phyloP scores from a whole-genome alignment of 2,797 vertebrate species.

The Cynodonichthys magdalenae region DNA sequence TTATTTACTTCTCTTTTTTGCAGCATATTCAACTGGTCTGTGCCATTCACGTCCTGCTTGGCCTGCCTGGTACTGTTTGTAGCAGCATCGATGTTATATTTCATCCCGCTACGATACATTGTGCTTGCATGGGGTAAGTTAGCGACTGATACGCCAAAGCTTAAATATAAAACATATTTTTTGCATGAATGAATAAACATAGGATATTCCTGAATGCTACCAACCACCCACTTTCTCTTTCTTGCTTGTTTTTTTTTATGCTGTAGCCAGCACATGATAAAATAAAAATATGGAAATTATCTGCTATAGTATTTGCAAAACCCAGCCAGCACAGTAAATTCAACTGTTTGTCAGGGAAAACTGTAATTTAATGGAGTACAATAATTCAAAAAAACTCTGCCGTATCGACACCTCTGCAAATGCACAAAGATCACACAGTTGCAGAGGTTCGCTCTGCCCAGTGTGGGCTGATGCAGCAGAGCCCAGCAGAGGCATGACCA shows the following conservation, averaged over 20 bases:
- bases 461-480: constrained; percentile 72
- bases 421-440: constrained; percentile 75
- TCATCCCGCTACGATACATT: constrained; percentile 90
- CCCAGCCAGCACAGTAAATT: constrained; percentile 26
- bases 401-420: constrained; percentile 71
- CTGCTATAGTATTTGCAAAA: too few species aligned
- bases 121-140: constrained; percentile 97
- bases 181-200: background rate
- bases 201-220: background rate
- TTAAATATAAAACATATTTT: background rate
- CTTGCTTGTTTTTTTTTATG: background rate
- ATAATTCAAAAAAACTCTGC: constrained; percentile 66
- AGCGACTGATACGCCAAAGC: constrained; percentile 2
- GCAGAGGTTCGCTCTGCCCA: constrained; percentile 65
- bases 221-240: constrained; percentile 6
- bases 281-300: constrained; percentile 9
- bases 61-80: constrained; percentile 84
- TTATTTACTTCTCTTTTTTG: constrained; percentile 15
- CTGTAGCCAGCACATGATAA: background rate
- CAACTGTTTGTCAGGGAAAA: constrained; percentile 38
- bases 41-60: constrained; percentile 90
- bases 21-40: constrained; percentile 97
- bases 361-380: constrained; percentile 62
- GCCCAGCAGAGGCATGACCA: constrained; percentile 67
- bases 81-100: constrained; percentile 83